Conservation (phyloP, 2,797 vertebrate species). For the Clarias pachynema region DNA sequence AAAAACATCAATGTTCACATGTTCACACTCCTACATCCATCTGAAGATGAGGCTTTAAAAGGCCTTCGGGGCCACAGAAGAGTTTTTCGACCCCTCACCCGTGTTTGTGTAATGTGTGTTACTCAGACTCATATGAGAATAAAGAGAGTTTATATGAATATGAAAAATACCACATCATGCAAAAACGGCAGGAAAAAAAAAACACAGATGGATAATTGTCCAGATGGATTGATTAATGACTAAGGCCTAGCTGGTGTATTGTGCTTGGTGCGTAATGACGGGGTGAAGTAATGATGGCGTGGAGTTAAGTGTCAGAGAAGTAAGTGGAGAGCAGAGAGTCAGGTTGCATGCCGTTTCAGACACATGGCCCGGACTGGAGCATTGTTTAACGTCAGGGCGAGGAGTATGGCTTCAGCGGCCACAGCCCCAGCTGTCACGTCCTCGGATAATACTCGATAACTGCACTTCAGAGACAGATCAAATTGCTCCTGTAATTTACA, state of each 20-base stretch:
- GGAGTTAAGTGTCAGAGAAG: constrained; percentile 60
- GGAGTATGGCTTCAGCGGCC: constrained; percentile 43
- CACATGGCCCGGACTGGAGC: constrained; percentile 54
- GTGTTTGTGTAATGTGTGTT: not conserved
- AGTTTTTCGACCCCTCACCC: not conserved
- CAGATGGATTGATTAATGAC: constrained; percentile 55
- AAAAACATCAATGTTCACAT: constrained; percentile 48
- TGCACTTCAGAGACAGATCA: constrained; percentile 41
- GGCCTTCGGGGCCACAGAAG: not conserved
- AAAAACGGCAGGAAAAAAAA: not conserved
- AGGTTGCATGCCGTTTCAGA: constrained; percentile 60
- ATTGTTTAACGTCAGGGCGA: constrained; percentile 55
- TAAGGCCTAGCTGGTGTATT: constrained; percentile 45
- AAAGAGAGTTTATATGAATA: constrained; percentile 8
- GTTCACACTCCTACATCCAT: constrained; percentile 41
- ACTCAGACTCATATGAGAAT: not conserved
- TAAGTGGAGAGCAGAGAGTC: constrained; percentile 59
- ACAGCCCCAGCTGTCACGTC: constrained; percentile 60
- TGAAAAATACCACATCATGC: not conserved
- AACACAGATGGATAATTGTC: constrained; percentile 28
- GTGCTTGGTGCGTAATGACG: constrained; percentile 52
- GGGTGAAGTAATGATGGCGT: constrained; percentile 42
- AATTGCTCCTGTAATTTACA: constrained; percentile 36
- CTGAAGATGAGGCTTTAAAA: constrained; percentile 45
- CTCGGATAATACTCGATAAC: constrained; percentile 51